These are phyloP conservation scores for Oriolus oriolus DNA, from an alignment of 2,113 vertebrate genomes.

Conservation along the genomic window DNA sequence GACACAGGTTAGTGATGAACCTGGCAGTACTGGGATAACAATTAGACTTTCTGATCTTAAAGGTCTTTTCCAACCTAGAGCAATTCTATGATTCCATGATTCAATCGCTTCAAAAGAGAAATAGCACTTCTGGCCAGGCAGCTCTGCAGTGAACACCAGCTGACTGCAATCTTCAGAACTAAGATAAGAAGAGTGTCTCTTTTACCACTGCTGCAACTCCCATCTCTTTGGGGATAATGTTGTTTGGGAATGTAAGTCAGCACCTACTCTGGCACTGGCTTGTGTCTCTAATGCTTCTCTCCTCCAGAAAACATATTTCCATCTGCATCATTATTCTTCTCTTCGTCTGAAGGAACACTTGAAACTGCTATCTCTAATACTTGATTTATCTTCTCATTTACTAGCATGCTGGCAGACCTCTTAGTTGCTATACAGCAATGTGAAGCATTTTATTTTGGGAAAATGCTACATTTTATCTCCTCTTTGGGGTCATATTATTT, in stretches of 20 bases:
- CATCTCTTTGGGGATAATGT: neutral
- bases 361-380: neutral
- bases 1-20: neutral
- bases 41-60: neutral
- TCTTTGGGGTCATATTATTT: conserved; percentile 34
- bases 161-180: neutral
- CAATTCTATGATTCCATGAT: neutral
- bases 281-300: neutral
- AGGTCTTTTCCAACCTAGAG: neutral
- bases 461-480: conserved; percentile 5
- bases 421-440: neutral
- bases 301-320: neutral
- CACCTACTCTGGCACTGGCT: neutral
- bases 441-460: conserved; percentile 12
- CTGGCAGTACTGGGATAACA: neutral
- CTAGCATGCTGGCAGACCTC: neutral
- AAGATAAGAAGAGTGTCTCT: neutral
- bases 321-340: neutral
- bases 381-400: conserved; percentile 6
- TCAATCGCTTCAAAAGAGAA: neutral
- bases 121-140: neutral
- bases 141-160: neutral
- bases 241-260: neutral
- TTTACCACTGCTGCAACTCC: neutral
- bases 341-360: neutral